Evolutionary conservation across 2,113 vertebrate genomes (phyloP).

Genomic region (Percopsis transmontana): DNA sequence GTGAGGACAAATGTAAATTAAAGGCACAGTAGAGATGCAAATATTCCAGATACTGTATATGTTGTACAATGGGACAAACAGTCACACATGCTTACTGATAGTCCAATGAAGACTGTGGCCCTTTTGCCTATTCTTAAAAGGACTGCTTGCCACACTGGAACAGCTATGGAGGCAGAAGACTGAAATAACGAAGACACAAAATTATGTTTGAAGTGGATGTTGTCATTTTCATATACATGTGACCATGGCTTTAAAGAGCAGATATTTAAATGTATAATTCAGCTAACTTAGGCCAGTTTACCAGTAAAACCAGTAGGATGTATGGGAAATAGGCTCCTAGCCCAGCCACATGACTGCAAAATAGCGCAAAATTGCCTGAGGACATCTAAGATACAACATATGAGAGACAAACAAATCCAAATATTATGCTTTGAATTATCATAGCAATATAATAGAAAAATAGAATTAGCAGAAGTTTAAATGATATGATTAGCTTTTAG

Average conservation of each 20-base stretch:
- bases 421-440: neutral
- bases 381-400: slow-evolving; percentile 64
- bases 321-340: slow-evolving; percentile 74
- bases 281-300: slow-evolving; percentile 36
- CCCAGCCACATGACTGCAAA: slow-evolving; percentile 74
- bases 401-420: neutral
- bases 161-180: slow-evolving; percentile 69
- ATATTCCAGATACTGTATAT: neutral
- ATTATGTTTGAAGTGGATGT: neutral
- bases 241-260: neutral
- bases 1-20: slow-evolving; percentile 14
- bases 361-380: slow-evolving; percentile 78
- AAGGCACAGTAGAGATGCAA: neutral
- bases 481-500: neutral
- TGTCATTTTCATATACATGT: neutral
- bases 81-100: slow-evolving; percentile 64
- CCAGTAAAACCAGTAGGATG: slow-evolving; percentile 76
- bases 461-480: no score
- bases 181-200: slow-evolving; percentile 24
- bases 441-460: neutral
- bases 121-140: slow-evolving; percentile 79
- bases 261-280: neutral
- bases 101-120: slow-evolving; percentile 65
- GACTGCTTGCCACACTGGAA: slow-evolving; percentile 78
- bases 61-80: neutral